Evolutionary conservation across 2,888 invertebrate genomes (phyloP).

Genomic region (Cancer borealis): DNA sequence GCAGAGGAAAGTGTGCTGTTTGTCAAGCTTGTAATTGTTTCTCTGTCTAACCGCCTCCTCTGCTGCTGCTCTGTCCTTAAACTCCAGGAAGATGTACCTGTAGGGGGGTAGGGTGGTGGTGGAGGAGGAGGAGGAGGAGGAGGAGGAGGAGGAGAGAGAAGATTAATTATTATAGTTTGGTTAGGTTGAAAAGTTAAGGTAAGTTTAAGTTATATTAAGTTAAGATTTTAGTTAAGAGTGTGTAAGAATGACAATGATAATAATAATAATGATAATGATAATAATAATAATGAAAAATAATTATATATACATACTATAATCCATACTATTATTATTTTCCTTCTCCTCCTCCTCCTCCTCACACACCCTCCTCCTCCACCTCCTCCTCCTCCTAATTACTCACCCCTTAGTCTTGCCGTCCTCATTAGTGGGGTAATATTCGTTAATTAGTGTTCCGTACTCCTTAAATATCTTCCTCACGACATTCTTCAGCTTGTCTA

Average conservation of each 20-base stretch:
- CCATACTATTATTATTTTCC: no score
- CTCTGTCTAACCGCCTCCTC: constrained; percentile 92
- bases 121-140: no score
- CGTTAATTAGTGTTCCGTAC: constrained; percentile 92
- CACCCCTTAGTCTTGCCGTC: constrained; percentile 92
- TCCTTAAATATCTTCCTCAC: constrained; percentile 94
- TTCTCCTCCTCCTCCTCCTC: not conserved
- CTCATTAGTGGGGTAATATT: constrained; percentile 91
- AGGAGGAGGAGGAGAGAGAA: not conserved
- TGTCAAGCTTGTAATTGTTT: constrained; percentile 95
- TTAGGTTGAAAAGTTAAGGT: no score
- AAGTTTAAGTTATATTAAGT: no score
- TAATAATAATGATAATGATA: no score
- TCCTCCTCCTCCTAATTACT: constrained; percentile 71
- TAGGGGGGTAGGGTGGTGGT: constrained; percentile 63
- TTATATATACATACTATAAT: no score
- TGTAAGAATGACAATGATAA: no score
- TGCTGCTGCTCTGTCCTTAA: constrained; percentile 90
- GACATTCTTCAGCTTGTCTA: constrained; percentile 95
- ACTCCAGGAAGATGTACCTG: constrained; percentile 94
- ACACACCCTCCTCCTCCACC: no score
- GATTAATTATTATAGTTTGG: not conserved
- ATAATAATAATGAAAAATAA: no score
- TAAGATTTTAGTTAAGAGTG: no score
- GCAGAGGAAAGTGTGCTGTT: constrained; percentile 94